Evolutionary conservation across 2,888 invertebrate genomes (phyloP), one percentile per base, ranked within the genome.

Genomic region (Rhabditoides inermis): DNA sequence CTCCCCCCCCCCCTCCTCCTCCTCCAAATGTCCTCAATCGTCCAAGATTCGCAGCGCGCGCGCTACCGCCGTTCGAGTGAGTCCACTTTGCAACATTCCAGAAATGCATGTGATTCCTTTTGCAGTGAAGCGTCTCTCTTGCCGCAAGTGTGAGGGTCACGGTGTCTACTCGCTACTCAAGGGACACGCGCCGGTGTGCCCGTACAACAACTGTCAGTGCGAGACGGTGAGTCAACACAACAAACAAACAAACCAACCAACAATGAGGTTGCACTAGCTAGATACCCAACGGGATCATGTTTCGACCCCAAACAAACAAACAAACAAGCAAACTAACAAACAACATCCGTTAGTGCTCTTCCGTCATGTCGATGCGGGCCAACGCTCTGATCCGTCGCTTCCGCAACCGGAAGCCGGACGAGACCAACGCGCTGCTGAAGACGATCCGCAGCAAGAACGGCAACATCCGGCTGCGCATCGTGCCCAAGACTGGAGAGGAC

Each of bases 61-160:
- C n/a, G n/a, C n/a, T n/a, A n/a, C n/a, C n/a, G n/a, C n/a, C n/a
- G n/a, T n/a, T n/a, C n/a, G n/a, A n/a, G n/a, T n/a, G n/a, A n/a
- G n/a, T n/a, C n/a, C n/a, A n/a, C n/a, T n/a, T n/a, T n/a, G n/a
- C n/a, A n/a, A n/a, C n/a, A n/a, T n/a, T n/a, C n/a, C n/a, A n/a
- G n/a, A n/a, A n/a, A n/a, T n/a, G n/a, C 5, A 39, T 46, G 26
- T 46, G 36, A 46, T 39, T 47, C 40, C 12, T 27, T 49, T 60
- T 55, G 25, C 49, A 65, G 63, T 66, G 66, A 66, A 66, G 47
- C 60, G 61, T 10, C 54, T 66, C 22, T 60, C 66, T 30, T 72
- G 72, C 45, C 65, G 72, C 7, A 71, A 71, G 53, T 72, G 72
- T 48, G 69, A 69, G 48, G 69, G 68, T n/a, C 72, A 72, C 46